Base-by-base conservation (phyloP, 2,113 vertebrate genomes). In the Oophaga pumilio region DNA sequence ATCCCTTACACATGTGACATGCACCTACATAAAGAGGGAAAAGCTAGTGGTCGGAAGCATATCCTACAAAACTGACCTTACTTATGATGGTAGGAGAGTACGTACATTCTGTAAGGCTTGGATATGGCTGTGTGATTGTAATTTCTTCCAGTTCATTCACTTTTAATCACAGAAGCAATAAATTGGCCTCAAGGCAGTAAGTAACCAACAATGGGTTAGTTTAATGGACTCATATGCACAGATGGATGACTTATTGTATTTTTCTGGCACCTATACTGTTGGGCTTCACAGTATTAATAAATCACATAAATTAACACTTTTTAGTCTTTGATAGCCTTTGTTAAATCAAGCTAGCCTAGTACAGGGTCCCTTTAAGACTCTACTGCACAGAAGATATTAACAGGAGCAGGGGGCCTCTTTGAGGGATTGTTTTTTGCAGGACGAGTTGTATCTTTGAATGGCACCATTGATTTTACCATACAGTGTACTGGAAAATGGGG, bases 201-300 rank as follows among this genome's bases (percentile, higher is more conserved):
- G 43, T 57, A 56, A 49, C 13, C 22, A 20, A 79, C 14, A 17
- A 18, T 15, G n/a, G 14, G 20, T 12, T 20, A 13, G 14, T 52
- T 24, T n/a, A n/a, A 10, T 33, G 33, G 5, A 17, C 33, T 14
- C 12, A 1, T 56, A 17, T 57, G 7, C 53, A 4, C 24, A 79
- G 76, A 79, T 57, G n/a, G 49, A 52, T 76, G 74, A 10, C 9
- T 76, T 52, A 17, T 76, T 76, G 49, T 52, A 76, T 43, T 76
- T 52, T 76, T 71, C 26, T 76, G 73, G 73, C 43, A 76, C 4
- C 20, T 52, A n/a, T n/a, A 52, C 13, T 76, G 49, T 76, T 76
- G 52, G 52, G 20, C 74, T 76, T 52, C 18, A 52, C 49, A 52
- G 49, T n/a, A 76, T 52, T 76, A 49, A 76, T 76, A 52, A 76